Percentiles rank a stretch among this genome's conserved stretches.
Conservation (phyloP, 2,797 vertebrate species). For the Rhabdomys pumilio region DNA sequence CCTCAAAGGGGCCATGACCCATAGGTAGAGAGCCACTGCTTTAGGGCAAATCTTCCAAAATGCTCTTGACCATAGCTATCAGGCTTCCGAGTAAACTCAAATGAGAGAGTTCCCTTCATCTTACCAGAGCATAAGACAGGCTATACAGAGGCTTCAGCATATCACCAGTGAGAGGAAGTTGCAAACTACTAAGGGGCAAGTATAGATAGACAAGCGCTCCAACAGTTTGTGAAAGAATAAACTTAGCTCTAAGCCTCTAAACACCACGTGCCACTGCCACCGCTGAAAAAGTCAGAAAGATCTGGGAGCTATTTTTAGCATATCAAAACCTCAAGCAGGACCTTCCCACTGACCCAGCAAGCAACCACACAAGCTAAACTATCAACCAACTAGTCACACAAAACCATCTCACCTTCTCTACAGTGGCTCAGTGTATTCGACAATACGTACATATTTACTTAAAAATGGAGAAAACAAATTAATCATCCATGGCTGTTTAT, state of each 20-base stretch:
- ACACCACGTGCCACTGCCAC: background rate
- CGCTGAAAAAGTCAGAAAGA: conserved; percentile 15
- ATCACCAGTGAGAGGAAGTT: background rate
- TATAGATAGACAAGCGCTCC: background rate
- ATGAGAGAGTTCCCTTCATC: background rate
- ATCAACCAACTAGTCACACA: conserved; percentile 2
- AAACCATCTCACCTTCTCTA: background rate
- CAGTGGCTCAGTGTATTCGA: background rate
- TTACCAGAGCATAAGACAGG: background rate
- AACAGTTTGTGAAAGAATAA: background rate
- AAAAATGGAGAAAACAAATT: conserved; percentile 45
- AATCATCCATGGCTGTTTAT: conserved; percentile 7
- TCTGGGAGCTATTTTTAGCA: conserved; percentile 2
- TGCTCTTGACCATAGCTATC: background rate
- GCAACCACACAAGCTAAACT: conserved; percentile 45
- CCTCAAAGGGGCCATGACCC: background rate
- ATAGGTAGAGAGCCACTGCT: background rate
- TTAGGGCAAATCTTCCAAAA: conserved; percentile 57
- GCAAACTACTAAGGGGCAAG: background rate
- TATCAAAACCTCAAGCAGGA: conserved; percentile 54
- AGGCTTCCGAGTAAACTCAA: background rate
- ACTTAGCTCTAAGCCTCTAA: background rate
- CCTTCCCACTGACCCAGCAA: conserved; percentile 16
- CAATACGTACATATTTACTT: conserved; percentile 19
- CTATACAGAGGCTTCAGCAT: background rate